Evolutionary conservation across 2,797 vertebrate genomes (phyloP).

Genomic region (Siniperca scherzeri): DNA sequence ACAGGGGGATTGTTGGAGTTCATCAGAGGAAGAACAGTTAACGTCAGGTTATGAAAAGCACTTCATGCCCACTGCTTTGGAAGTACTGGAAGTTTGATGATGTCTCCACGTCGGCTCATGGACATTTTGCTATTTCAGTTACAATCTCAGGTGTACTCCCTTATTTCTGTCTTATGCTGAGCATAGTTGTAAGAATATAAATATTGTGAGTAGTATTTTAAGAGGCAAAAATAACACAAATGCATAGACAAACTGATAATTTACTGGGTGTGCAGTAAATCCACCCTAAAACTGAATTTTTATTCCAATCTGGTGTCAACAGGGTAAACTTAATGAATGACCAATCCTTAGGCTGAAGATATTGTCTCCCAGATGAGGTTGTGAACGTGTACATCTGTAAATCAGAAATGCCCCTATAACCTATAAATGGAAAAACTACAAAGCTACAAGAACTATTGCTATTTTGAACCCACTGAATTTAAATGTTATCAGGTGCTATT

Average conservation of each 20-base stretch:
- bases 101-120: neutral
- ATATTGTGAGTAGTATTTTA: neutral
- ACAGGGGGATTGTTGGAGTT: slow-evolving; percentile 38
- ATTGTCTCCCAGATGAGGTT: too few relatives aligned
- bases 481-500: neutral
- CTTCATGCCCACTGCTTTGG: slow-evolving; percentile 81
- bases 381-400: neutral
- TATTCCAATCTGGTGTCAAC: too few relatives aligned
- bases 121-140: neutral
- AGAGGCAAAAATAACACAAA: neutral
- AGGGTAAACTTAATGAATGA: too few relatives aligned
- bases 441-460: neutral
- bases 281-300: too few relatives aligned
- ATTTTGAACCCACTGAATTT: neutral
- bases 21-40: slow-evolving; percentile 57
- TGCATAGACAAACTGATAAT: neutral
- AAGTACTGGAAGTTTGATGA: slow-evolving; percentile 45
- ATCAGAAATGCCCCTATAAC: neutral
- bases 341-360: too few relatives aligned
- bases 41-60: slow-evolving; percentile 84
- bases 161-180: neutral
- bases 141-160: neutral
- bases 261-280: neutral
- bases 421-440: neutral
- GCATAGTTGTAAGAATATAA: neutral